phyloP scores from a whole-genome alignment of 2,797 vertebrate species.

The Florisuga fusca region DNA sequence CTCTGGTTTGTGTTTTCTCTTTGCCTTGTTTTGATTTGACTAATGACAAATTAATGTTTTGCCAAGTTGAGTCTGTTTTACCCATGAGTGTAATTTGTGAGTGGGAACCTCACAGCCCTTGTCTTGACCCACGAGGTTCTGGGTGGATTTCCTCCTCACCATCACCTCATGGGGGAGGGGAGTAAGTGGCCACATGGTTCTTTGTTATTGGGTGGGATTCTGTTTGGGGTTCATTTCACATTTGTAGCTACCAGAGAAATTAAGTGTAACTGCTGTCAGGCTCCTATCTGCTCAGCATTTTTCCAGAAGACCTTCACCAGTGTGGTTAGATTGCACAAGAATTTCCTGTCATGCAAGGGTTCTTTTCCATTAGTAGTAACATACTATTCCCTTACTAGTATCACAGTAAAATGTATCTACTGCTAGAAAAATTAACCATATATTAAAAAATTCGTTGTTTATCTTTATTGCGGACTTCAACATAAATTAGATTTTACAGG shows the following conservation, averaged over 20 bases:
- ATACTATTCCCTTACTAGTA: background rate
- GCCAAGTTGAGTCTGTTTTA: no score
- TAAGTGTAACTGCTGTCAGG: background rate
- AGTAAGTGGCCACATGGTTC: no score
- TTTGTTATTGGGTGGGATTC: background rate
- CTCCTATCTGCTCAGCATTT: background rate
- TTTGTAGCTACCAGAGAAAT: background rate
- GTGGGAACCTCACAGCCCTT: no score
- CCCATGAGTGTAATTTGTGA: no score
- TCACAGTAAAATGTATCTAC: background rate
- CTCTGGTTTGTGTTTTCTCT: no score
- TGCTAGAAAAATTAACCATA: background rate
- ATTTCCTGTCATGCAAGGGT: fast-evolving
- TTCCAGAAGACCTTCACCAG: background rate
- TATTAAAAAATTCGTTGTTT: background rate
- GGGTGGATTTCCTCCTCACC: no score
- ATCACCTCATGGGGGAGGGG: no score
- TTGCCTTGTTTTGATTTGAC: no score
- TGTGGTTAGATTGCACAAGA: background rate
- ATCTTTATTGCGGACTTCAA: background rate
- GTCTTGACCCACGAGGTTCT: no score
- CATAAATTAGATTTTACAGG: background rate
- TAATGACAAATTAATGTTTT: no score
- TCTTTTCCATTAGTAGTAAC: background rate
- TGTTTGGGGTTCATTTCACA: background rate